Conservation (phyloP, 2,888 invertebrate species). For the Steinernema hermaphroditum region DNA sequence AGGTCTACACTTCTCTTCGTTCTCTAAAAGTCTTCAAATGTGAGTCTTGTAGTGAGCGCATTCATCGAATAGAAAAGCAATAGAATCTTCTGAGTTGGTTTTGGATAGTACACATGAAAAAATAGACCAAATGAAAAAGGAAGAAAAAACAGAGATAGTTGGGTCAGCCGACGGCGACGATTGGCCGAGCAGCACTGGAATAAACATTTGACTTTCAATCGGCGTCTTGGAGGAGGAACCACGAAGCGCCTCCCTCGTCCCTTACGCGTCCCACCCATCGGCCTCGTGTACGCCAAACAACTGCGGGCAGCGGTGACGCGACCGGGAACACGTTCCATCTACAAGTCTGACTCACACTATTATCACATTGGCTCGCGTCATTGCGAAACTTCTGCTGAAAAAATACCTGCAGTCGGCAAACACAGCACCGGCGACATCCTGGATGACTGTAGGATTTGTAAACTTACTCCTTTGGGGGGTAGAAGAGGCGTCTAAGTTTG, state of each 20-base stretch:
- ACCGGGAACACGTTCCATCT: slow-evolving; percentile 3
- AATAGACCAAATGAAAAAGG: no score
- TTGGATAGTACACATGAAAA: no score
- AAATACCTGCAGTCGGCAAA: neutral
- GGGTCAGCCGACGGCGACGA: neutral
- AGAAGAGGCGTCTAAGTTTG: neutral
- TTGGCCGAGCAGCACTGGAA: neutral
- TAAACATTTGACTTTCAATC: slow-evolving; percentile 21
- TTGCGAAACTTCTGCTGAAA: neutral
- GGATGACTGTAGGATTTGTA: neutral
- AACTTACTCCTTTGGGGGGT: neutral
- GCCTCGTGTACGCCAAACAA: neutral
- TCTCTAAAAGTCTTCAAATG: no score
- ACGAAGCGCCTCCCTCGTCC: neutral
- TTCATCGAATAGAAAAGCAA: no score
- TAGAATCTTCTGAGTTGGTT: no score
- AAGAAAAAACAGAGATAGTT: no score
- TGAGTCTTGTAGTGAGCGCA: no score
- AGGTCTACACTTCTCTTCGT: no score
- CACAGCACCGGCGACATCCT: neutral
- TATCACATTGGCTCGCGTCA: neutral
- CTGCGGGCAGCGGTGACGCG: neutral
- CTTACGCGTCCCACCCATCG: neutral
- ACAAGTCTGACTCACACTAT: slow-evolving; percentile 20
- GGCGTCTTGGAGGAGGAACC: neutral